These are phyloP conservation scores for Aromia moschata DNA, from an alignment of 2,888 invertebrate species.

Conservation along the genomic window DNA sequence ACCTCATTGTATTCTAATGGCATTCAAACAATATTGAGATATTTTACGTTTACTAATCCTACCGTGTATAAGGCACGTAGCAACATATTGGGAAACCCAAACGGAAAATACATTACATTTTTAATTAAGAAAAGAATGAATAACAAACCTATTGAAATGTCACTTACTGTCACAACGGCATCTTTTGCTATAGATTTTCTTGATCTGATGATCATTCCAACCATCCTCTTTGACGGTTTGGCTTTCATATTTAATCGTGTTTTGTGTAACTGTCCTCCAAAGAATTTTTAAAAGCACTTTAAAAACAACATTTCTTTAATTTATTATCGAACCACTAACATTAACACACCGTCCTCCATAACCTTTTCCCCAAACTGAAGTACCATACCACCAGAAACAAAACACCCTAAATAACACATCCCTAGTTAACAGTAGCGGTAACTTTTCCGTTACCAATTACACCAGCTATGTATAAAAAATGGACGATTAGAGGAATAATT, in stretches of 20 bases:
- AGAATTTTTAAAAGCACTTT: constrained; percentile 42
- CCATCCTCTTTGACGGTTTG: constrained; percentile 83
- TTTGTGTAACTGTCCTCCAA: constrained; percentile 34
- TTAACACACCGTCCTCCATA: constrained; percentile 39
- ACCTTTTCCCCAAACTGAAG: constrained; percentile 34
- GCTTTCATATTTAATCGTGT: constrained; percentile 68
- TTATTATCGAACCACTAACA: constrained; percentile 39
- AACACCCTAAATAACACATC: not conserved
- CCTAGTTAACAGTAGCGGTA: constrained; percentile 1
- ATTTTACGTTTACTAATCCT: too few species aligned
- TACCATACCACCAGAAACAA: not conserved
- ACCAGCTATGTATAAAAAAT: too few species aligned
- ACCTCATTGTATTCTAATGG: too few species aligned
- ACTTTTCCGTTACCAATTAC: not conserved
- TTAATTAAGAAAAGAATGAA: not conserved
- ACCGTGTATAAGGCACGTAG: too few species aligned
- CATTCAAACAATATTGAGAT: too few species aligned
- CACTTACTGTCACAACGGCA: constrained; percentile 84
- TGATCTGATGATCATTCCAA: constrained; percentile 87
- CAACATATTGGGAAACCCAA: too few species aligned
- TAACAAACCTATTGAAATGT: constrained; percentile 10
- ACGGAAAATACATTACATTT: too few species aligned
- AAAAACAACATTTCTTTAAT: constrained; percentile 42
- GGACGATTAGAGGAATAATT: too few species aligned
- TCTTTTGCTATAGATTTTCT: constrained; percentile 88